Evolutionary conservation across 35 echinoderm and acorn worm species (phyloP), one percentile per base, ranked within the genome.

Genomic region (Patiria miniata): DNA sequence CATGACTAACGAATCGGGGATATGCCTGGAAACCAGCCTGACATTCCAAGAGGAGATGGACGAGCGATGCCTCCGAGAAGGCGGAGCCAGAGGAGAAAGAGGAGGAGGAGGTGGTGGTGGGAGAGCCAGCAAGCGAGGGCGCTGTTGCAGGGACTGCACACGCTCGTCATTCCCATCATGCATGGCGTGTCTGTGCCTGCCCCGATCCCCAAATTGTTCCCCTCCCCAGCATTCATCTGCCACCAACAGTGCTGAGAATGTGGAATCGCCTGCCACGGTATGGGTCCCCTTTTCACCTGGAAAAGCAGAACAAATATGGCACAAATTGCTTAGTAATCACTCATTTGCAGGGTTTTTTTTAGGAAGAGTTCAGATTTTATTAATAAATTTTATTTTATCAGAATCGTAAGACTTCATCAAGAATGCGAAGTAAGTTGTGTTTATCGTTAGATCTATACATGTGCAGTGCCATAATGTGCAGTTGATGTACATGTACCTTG

Each of bases 31-130:
- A 50, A 90, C 87, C 10, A 97, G 95, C 79, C 61, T 97, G 40
- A 93, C 95, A 17, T 97, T 97, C 85, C 95, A 97, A 60, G 95
- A 97, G 84, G 95, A 90, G 51, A 97, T 97, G 95, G 95, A 97
- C 59, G 80, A 93, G 23, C 81, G 69, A n/a, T 84, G 82, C 33
- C 73, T 90, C 26, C 36, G 30, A 19, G 36, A 61, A 15, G 87
- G 81, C 52, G 36, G 19, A 4, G 78, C 39, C 32, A 81, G 78
- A 33, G 59, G 29, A 36, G 34, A 28, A 60, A 84, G 29, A 36
- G 34, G 52, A 60, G 82, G 37, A 58, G 57, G 53, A 61, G 82
- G 57, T 58, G 81, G 81, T 37, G 79, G 50, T 17, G 39, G 21
- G 39, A 5, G 29, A 18, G 33, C 16, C 4, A 58, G 30, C 54